A percentile compares a stretch with the other conserved stretches of the same genome.
These are phyloP conservation scores for Mormyrus proboscirostris DNA, from an alignment of 2,797 vertebrate genomes.

Conservation along the genomic window DNA sequence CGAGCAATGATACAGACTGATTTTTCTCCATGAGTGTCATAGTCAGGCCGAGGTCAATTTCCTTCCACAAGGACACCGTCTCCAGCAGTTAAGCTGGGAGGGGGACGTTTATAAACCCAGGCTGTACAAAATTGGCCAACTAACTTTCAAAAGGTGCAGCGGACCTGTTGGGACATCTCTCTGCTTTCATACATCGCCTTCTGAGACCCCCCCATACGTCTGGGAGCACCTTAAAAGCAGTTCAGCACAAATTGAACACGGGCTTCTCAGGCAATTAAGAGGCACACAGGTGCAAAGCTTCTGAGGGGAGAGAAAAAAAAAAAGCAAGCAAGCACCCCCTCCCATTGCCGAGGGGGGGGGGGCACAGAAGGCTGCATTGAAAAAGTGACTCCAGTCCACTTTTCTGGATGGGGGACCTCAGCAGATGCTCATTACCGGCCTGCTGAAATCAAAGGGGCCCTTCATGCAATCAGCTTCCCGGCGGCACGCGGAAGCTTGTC, in stretches of 20 bases:
- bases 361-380: not conserved
- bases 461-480: conserved; percentile 26
- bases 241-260: conserved; percentile 26
- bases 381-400: conserved; percentile 18
- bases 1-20: not conserved
- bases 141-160: not conserved
- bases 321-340: not conserved
- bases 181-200: not conserved
- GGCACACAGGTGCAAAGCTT: conserved; percentile 38
- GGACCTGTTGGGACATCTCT: not conserved
- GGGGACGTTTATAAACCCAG: not conserved
- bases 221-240: conserved; percentile 15
- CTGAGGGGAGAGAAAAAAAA: not conserved
- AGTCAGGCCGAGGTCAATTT: not conserved
- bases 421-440: conserved; percentile 34
- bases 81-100: not conserved
- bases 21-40: not conserved
- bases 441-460: conserved; percentile 22
- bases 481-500: conserved; percentile 35
- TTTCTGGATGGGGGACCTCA: conserved; percentile 33
- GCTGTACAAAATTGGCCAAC: not conserved
- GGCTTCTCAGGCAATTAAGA: conserved; percentile 42
- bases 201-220: not conserved
- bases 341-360: not conserved
- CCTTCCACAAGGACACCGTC: not conserved